A percentile compares a stretch with the other conserved stretches of the same genome.
Evolutionary conservation across 2,797 vertebrate genomes (phyloP).

Genomic region (Orestias chungarensis): DNA sequence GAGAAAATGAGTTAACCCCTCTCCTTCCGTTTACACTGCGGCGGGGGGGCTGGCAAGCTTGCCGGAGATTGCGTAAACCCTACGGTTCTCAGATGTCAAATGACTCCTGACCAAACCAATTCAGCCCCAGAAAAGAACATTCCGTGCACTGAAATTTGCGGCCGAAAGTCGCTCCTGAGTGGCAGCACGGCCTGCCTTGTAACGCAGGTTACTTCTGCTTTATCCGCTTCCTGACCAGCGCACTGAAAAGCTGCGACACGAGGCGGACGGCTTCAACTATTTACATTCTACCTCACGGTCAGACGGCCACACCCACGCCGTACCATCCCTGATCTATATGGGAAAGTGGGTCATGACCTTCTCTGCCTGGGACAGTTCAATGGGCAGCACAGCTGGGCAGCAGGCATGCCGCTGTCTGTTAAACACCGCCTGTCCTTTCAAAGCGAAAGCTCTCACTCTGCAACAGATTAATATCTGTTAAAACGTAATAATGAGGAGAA

Average conservation of each 20-base stretch:
- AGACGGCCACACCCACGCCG: slow-evolving; percentile 2
- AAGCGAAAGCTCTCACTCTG: slow-evolving; percentile 7
- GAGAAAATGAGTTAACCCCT: slow-evolving; percentile 7
- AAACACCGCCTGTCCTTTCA: slow-evolving; percentile 8
- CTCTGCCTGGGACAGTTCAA: slow-evolving; percentile 22
- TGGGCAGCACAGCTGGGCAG: slow-evolving; percentile 31
- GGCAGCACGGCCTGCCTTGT: too few relatives aligned
- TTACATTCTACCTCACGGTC: slow-evolving; percentile 12
- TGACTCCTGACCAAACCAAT: neutral
- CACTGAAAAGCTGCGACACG: slow-evolving; percentile 5
- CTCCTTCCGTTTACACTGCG: slow-evolving; percentile 17
- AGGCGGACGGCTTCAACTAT: slow-evolving; percentile 38
- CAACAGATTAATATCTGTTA: neutral
- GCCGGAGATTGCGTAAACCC: slow-evolving; percentile 36
- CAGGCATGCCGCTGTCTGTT: neutral
- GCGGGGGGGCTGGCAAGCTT: slow-evolving; percentile 15
- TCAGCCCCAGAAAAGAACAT: slow-evolving; percentile 18
- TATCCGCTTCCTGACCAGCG: neutral
- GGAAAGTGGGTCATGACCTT: slow-evolving; percentile 46
- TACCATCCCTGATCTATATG: slow-evolving; percentile 5
- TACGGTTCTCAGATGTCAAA: slow-evolving; percentile 17
- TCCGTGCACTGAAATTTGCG: neutral
- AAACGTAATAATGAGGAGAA: neutral
- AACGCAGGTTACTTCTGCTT: neutral
- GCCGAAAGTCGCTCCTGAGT: neutral